Base-by-base conservation (phyloP, 2,797 vertebrate species). In the Semaprochilodus insignis region DNA sequence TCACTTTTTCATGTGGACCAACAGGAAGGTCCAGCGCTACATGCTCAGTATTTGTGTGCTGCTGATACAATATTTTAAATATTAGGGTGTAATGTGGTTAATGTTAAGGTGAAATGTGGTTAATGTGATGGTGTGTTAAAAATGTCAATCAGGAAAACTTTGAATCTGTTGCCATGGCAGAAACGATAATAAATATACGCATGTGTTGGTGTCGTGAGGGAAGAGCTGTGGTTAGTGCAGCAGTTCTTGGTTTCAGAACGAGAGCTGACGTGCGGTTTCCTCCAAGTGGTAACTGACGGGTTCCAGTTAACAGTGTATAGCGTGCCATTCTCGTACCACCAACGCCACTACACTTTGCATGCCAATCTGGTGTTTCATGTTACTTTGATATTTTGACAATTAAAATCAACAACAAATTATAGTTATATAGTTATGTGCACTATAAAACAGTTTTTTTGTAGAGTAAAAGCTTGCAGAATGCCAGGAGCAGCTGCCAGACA, bases 401-500 rank as follows among this genome's bases (percentile, higher is more conserved):
- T 1, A 62, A 63, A 82, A 77, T 27, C 31, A 31, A 21, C 4
- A 6, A 27, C 27, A 23, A 17, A 15, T 71, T 7, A 25, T 34
- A 15, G 27, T 27, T 54, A 10, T 10, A 31, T 73, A 3, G 21
- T 34, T 52, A 25, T 15, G 69, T 27, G 4, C 27, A 31, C 25
- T 10, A 31, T 19, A 48, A 14, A 71, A 5, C 13, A 31, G 23
- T 4, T 54, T 15, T 51, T 51, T 13, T 8, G 16, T n/a, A 51
- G n/a, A 23, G 40, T 15, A 17, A 36, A 19, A 60, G 54, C 54
- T 25, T 60, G 57, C 63, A 76, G n/a, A 51, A 71, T 90, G 83
- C 88, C 89, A 87, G 71, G 36, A 65, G 74, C 90, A 92, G 85
- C 86, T 90, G 88, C 77, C 84, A 69, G 69, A 76, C 62, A 67